A percentile compares a stretch with the other conserved stretches of the same genome.
Conservation (phyloP, 2,888 invertebrate species). For the Seira ritae region DNA sequence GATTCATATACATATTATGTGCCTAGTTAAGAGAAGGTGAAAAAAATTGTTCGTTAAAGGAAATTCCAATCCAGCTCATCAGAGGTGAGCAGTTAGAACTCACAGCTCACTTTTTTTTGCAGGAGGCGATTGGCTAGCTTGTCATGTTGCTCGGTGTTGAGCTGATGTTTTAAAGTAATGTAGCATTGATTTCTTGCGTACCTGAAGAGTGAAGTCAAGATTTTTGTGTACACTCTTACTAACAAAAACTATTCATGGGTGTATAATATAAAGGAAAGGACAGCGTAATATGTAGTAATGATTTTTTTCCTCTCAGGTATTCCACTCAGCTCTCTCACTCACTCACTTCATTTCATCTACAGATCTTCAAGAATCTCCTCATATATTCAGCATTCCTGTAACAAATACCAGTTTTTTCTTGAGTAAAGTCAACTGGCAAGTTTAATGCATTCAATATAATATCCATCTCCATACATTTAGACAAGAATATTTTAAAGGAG, state of each 20-base stretch:
- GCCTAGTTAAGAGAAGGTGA: neutral
- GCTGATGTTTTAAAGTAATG: too few species aligned
- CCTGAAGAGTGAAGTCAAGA: too few species aligned
- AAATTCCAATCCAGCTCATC: slow-evolving; percentile 21
- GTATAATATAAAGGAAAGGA: neutral
- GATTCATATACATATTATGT: neutral
- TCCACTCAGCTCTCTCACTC: slow-evolving; percentile 15
- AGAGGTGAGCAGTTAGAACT: neutral
- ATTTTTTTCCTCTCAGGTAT: neutral
- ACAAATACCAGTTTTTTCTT: slow-evolving; percentile 60
- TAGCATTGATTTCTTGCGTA: neutral
- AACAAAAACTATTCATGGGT: neutral
- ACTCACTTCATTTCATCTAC: slow-evolving; percentile 11
- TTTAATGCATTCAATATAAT: slow-evolving; percentile 55
- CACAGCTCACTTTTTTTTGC: neutral
- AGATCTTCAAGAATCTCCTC: neutral
- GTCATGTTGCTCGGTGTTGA: neutral
- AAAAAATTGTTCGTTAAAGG: slow-evolving; percentile 33
- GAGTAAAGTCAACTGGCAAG: slow-evolving; percentile 60
- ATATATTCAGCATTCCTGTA: slow-evolving; percentile 61
- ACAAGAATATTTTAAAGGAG: slow-evolving; percentile 36
- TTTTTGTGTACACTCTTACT: neutral
- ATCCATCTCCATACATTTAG: slow-evolving; percentile 50
- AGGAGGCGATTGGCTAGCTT: neutral
- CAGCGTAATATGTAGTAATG: neutral